Evolutionary conservation across 2,888 invertebrate species (phyloP).

Genomic region (Perdita meconis): DNA sequence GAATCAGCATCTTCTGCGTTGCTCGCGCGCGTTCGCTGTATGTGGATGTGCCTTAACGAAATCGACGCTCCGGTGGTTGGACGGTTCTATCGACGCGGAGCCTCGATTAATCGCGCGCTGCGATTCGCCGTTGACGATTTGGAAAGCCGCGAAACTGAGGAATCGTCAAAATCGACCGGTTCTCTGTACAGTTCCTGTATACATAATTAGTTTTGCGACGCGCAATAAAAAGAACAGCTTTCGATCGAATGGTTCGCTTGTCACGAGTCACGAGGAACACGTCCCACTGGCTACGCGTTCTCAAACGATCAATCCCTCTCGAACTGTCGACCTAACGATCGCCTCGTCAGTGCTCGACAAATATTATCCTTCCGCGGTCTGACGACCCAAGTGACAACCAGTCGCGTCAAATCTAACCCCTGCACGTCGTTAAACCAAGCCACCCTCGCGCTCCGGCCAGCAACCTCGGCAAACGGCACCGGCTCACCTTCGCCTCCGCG

Average conservation of each 20-base stretch:
- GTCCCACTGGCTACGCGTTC: background rate
- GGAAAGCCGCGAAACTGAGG: too few relatives aligned
- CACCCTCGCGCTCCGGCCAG: too few relatives aligned
- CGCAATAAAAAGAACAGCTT: conserved; percentile 67
- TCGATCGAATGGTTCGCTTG: conserved; percentile 46
- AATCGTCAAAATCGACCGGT: conserved; percentile 22
- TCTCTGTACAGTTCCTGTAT: conserved; percentile 71
- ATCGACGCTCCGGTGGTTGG: background rate
- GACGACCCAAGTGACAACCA: conserved; percentile 64
- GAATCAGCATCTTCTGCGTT: too few relatives aligned
- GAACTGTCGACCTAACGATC: conserved; percentile 43
- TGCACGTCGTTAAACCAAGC: conserved; percentile 34
- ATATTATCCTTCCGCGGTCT: conserved; percentile 71
- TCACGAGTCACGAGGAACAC: conserved; percentile 11
- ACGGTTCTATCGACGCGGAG: background rate
- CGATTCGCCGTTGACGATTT: background rate
- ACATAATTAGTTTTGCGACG: conserved; percentile 61
- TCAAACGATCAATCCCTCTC: conserved; percentile 4
- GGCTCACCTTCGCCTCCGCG: conserved; percentile 12
- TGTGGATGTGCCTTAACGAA: too few relatives aligned
- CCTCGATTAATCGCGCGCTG: too few relatives aligned
- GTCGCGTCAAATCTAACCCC: conserved; percentile 24
- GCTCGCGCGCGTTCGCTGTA: too few relatives aligned
- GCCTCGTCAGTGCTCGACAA: conserved; percentile 65
- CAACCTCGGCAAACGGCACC: conserved; percentile 9